Conservation (phyloP, 2,113 vertebrate genomes). For the Tringa solitaria region DNA sequence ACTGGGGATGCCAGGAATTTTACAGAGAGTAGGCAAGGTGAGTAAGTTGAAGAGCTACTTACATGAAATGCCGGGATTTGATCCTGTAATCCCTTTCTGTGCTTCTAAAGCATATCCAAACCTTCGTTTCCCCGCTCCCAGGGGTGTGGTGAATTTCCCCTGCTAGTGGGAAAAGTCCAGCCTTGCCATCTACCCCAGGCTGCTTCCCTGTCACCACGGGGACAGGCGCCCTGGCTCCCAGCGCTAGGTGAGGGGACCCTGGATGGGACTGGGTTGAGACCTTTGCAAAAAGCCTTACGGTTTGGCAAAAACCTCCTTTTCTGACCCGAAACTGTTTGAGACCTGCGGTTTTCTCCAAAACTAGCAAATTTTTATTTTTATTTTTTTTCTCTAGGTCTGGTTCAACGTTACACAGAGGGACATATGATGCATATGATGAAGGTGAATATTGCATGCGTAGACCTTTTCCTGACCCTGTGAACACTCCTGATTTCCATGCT, state of each 20-base stretch:
- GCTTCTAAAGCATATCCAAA: not conserved
- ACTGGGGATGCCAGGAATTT: not conserved
- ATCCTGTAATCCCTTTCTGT: not conserved
- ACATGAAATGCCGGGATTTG: not conserved
- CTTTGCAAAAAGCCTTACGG: not conserved
- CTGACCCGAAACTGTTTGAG: not conserved
- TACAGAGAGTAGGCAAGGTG: not conserved
- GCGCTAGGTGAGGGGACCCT: rapidly evolving
- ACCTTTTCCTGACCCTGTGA: not conserved
- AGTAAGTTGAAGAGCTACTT: not conserved
- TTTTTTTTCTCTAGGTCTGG: not conserved
- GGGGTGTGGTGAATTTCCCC: not conserved
- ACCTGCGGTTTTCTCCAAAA: not conserved
- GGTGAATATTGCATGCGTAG: not conserved
- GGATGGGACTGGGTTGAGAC: not conserved
- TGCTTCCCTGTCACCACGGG: not conserved
- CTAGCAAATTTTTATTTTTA: not conserved
- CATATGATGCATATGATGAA: not conserved
- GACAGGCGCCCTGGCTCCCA: rapidly evolving
- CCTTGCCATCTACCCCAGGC: not conserved
- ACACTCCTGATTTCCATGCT: not conserved
- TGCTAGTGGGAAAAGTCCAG: not conserved
- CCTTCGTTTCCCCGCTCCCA: not conserved
- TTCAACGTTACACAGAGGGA: not conserved
- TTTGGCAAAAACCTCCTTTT: not conserved